phyloP scores from a whole-genome alignment of 2,113 vertebrate genomes.

The Pavo muticus region DNA sequence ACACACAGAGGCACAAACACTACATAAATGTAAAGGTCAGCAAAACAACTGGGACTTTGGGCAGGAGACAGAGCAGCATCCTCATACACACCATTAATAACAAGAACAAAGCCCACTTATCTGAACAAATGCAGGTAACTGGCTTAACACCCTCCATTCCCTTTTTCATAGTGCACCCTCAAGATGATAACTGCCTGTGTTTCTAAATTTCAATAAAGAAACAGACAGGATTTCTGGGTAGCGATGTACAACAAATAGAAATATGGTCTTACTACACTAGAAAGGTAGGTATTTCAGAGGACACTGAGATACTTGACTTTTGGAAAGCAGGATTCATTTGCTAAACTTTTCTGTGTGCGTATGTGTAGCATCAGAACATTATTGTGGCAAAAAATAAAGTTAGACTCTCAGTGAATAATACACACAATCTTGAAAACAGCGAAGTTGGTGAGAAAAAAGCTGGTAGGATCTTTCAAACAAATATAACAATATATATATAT shows the following conservation, averaged over 20 bases:
- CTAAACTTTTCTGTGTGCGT: not conserved
- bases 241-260: not conserved
- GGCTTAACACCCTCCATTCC: not conserved
- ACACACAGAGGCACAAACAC: not conserved
- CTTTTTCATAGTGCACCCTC: not conserved
- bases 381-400: not conserved
- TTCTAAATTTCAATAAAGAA: not conserved
- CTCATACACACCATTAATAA: not conserved
- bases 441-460: not conserved
- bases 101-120: not conserved
- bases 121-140: not conserved
- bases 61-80: not conserved
- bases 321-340: not conserved
- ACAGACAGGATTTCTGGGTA: not conserved
- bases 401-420: not conserved
- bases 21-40: conserved; percentile 10
- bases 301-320: not conserved
- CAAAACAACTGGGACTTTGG: not conserved
- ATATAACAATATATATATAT: not conserved
- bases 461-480: not conserved
- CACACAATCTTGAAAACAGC: not conserved
- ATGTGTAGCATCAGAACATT: not conserved
- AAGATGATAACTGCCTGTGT: not conserved
- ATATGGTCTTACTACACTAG: not conserved
- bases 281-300: not conserved